These are phyloP conservation scores for Glossophaga mutica DNA, from an alignment of 2,797 vertebrate species.

Conservation along the genomic window DNA sequence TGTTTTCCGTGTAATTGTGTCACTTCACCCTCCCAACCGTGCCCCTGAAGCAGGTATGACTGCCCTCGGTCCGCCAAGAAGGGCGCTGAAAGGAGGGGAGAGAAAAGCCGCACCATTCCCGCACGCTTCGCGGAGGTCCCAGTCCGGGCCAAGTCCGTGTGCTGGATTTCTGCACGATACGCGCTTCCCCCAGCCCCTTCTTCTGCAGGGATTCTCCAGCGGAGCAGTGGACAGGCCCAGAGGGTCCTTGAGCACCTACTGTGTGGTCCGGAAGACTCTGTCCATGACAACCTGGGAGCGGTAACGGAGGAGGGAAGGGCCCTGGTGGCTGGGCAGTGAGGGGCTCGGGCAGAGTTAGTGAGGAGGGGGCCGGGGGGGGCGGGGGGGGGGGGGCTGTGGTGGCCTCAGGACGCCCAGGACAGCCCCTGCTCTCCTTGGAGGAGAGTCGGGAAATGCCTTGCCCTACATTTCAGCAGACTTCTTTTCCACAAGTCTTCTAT, in stretches of 20 bases:
- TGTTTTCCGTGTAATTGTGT: neutral
- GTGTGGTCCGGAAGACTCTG: no score
- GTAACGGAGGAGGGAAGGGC: no score
- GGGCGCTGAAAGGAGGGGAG: neutral
- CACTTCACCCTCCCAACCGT: neutral
- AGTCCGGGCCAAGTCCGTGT: neutral
- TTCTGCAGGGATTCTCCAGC: neutral
- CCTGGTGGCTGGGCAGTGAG: neutral
- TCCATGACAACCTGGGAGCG: neutral
- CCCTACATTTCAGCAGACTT: neutral
- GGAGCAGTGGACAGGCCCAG: neutral
- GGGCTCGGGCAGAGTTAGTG: no score
- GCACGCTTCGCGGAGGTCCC: rapidly evolving
- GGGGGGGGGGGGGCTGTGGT: rapidly evolving
- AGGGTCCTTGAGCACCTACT: neutral
- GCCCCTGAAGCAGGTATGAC: neutral
- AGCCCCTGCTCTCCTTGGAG: neutral
- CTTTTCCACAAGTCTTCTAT: neutral
- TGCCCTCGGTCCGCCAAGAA: neutral
- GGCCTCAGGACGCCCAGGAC: neutral
- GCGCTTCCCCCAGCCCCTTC: no score
- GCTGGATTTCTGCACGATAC: neutral
- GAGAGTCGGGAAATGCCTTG: neutral
- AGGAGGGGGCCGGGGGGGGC: no score
- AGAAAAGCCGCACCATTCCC: neutral